phyloP scores from a whole-genome alignment of 1,140 invertebrate species.

The Phymorhynchus buccinoides region DNA sequence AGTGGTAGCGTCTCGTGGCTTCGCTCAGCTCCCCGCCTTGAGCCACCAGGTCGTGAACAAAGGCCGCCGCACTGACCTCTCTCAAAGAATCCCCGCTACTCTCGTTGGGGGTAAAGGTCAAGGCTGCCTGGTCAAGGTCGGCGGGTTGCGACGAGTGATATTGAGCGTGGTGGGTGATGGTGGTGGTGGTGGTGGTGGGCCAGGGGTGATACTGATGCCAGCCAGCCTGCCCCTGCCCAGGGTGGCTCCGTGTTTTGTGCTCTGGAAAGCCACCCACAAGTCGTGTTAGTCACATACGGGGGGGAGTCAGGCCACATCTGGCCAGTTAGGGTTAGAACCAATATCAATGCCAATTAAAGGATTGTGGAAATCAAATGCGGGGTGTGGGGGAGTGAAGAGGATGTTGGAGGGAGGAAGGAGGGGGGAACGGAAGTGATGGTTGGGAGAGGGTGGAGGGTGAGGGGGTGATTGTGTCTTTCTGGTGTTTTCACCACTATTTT shows the following conservation, averaged over 20 bases:
- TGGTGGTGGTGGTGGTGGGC: not conserved
- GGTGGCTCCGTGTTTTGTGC: not conserved
- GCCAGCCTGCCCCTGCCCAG: not conserved
- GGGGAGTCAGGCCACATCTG: not conserved
- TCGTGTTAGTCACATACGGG: not conserved
- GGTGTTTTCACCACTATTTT: too few species aligned
- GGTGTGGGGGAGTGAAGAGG: too few species aligned
- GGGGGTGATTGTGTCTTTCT: too few species aligned
- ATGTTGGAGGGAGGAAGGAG: too few species aligned
- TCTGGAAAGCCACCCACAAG: not conserved
- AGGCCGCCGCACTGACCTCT: not conserved
- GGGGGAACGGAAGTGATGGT: too few species aligned
- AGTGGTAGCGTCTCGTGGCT: not conserved
- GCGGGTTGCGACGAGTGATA: not conserved
- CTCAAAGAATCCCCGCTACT: not conserved
- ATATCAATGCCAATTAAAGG: too few species aligned
- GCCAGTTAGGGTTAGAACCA: too few species aligned
- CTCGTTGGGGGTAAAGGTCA: not conserved
- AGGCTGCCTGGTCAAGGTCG: not conserved
- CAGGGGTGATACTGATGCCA: not conserved
- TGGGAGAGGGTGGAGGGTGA: too few species aligned
- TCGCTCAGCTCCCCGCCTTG: too few species aligned
- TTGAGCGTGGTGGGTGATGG: not conserved
- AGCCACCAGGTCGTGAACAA: not conserved
- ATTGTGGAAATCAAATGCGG: too few species aligned